Evolutionary conservation across 2,113 vertebrate genomes (phyloP).

Genomic region (Neolamprologus longior): DNA sequence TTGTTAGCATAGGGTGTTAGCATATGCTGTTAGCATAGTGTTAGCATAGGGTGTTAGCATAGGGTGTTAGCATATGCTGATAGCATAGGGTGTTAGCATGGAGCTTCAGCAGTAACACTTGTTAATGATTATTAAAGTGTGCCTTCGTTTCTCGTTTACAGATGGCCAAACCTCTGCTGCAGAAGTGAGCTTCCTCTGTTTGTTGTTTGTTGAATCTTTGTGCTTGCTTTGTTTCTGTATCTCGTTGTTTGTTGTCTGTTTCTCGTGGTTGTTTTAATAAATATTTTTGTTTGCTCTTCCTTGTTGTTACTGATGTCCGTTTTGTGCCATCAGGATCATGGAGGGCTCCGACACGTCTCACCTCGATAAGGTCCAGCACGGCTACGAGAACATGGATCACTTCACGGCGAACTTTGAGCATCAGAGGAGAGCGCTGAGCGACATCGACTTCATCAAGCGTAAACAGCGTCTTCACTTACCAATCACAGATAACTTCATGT

Average conservation of each 20-base stretch:
- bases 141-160: slow-evolving; percentile 53
- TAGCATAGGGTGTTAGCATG: neutral
- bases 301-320: neutral
- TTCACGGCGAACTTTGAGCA: slow-evolving; percentile 80
- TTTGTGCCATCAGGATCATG: slow-evolving; percentile 70
- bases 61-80: rapidly evolving
- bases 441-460: slow-evolving; percentile 86
- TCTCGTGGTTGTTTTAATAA: neutral
- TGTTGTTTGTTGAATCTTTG: neutral
- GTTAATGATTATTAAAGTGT: neutral
- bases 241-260: neutral
- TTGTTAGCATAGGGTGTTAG: rapidly evolving
- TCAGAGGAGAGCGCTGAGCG: slow-evolving; percentile 82
- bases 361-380: slow-evolving; percentile 86
- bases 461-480: neutral
- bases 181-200: slow-evolving; percentile 77
- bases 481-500: neutral
- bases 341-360: slow-evolving; percentile 82
- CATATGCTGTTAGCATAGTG: neutral
- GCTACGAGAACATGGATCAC: slow-evolving; percentile 90
- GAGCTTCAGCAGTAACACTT: neutral
- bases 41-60: neutral
- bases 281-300: neutral
- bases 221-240: neutral
- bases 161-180: slow-evolving; percentile 86